Evolutionary conservation across 2,888 invertebrate genomes (phyloP).

Genomic region (Sphaerophoria taeniata): DNA sequence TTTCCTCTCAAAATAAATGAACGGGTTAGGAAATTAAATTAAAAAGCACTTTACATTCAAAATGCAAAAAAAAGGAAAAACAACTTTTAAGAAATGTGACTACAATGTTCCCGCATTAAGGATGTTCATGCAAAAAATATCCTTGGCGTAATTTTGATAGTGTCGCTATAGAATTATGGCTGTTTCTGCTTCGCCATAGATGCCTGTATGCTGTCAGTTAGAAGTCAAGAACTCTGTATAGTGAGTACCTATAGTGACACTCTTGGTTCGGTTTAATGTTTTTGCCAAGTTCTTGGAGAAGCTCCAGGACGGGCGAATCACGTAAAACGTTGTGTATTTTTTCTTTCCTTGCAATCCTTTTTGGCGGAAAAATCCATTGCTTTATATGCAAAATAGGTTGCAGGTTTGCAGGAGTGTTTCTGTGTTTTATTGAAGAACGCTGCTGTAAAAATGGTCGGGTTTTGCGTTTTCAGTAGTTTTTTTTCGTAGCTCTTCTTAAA

Average conservation of each 20-base stretch:
- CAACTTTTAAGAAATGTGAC: not conserved
- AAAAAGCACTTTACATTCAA: not conserved
- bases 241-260: constrained; percentile 31
- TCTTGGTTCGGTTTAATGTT: constrained; percentile 27
- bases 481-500: not conserved
- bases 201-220: constrained; percentile 60
- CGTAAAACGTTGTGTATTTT: constrained; percentile 41
- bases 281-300: constrained; percentile 29
- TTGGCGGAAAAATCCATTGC: constrained; percentile 32
- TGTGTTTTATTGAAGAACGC: constrained; percentile 26
- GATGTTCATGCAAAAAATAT: not conserved
- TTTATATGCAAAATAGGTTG: constrained; percentile 58
- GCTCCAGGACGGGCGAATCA: constrained; percentile 56
- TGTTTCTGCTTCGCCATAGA: constrained; percentile 1
- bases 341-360: not conserved
- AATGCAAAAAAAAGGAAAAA: too few species aligned
- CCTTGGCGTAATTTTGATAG: not conserved
- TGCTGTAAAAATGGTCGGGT: constrained; percentile 26
- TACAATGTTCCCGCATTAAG: not conserved
- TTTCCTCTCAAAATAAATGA: too few species aligned
- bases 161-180: constrained; percentile 10
- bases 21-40: not conserved
- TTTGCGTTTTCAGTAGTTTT: constrained; percentile 27
- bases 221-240: constrained; percentile 19
- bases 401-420: constrained; percentile 32